Base-by-base conservation (phyloP, 1,140 invertebrate species). In the Galendromus occidentalis region DNA sequence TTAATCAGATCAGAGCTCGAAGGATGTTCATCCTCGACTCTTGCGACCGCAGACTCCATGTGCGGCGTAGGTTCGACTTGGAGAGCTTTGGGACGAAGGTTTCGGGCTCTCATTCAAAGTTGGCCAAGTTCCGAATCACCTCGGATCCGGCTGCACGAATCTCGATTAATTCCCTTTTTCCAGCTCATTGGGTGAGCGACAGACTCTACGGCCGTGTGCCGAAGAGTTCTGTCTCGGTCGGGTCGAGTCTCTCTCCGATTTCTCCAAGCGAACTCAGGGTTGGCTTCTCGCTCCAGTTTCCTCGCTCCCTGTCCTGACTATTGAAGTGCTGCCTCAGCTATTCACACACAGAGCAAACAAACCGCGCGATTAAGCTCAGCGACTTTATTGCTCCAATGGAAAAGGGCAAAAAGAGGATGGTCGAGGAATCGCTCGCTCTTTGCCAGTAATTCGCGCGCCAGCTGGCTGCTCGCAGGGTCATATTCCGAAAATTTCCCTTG, bases 291-390 rank as follows among this genome's bases (percentile, higher is more conserved):
- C 25, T 25, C 51, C 25, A n/a, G n/a, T n/a, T n/a, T n/a, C n/a
- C n/a, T n/a, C n/a, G n/a, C n/a, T n/a, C n/a, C n/a, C n/a, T n/a
- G n/a, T 25, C 2, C 51, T 17, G 45, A 47, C 45, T 4, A 20
- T 14, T 47, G 18, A 47, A 47, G 45, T 47, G 45, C 45, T 22
- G 45, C 14, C 45, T 59, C 51, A 59, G 51, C 51, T 59, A 59
- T 59, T 59, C 22, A 29, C 25, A 59, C 51, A 59, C 51, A 39
- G 33, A 6, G 33, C 33, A 39, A 39, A 39, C 33, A 39, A 39
- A 39, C 33, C 33, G 33, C 33, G 33, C 33, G 33, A 39, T 39
- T 39, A 39, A 39, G 33, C 33, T 39, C 33, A 9, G 33, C 33
- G 33, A 39, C 33, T 39, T 39, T 39, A 39, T 39, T 39, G 33